Evolutionary conservation across 2,797 vertebrate genomes (phyloP).

Genomic region (Ambastaia sidthimunki): DNA sequence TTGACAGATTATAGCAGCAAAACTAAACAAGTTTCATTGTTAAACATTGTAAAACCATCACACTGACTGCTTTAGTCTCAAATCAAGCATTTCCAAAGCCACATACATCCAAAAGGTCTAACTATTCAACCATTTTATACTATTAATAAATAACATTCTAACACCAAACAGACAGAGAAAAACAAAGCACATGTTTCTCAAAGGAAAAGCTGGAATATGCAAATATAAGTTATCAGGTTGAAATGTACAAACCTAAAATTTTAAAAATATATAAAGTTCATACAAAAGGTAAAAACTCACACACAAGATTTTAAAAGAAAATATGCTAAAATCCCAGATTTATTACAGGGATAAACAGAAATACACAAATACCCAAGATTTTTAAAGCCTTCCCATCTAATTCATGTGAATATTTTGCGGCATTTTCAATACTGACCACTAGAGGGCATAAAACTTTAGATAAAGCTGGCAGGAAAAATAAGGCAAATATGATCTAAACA

Average conservation of each 20-base stretch:
- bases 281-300: conserved; percentile 53
- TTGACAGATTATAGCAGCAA: too few relatives aligned
- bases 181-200: conserved; percentile 7
- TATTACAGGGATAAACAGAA: conserved; percentile 33
- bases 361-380: neutral
- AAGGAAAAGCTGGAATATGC: neutral
- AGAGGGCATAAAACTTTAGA: neutral
- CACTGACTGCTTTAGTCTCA: neutral
- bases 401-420: neutral
- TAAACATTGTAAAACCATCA: neutral
- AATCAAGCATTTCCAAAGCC: conserved; percentile 13
- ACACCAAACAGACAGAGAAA: conserved; percentile 7
- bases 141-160: conserved; percentile 31
- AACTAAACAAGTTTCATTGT: neutral
- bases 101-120: neutral
- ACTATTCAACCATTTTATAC: neutral
- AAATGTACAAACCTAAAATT: conserved; percentile 42
- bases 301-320: conserved; percentile 44
- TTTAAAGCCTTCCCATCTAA: neutral
- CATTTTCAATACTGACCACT: conserved; percentile 2
- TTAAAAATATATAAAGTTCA: conserved; percentile 41
- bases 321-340: conserved; percentile 21
- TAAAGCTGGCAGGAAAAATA: neutral
- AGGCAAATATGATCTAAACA: conserved; percentile 4
- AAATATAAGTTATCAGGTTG: conserved; percentile 21